Evolutionary conservation across 2,797 vertebrate species (phyloP).

Genomic region (Xenops minutus): DNA sequence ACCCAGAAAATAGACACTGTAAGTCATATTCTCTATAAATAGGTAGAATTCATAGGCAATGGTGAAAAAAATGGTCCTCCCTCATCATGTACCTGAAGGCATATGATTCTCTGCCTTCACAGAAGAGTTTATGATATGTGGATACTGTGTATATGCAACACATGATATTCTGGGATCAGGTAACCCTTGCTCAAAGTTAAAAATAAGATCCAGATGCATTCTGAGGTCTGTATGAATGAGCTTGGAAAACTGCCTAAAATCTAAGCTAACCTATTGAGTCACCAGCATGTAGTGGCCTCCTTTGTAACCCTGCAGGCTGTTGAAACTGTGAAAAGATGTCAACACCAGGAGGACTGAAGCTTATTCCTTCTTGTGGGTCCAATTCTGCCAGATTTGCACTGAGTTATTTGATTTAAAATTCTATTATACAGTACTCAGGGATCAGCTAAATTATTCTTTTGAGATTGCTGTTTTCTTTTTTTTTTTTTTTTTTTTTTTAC

Average conservation of each 20-base stretch:
- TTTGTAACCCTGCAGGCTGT: not conserved
- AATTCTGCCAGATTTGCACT: not conserved
- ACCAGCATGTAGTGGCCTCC: not conserved
- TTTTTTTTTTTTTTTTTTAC: not conserved
- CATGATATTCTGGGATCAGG: fast-evolving
- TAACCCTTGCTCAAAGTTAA: not conserved
- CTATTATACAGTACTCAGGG: not conserved
- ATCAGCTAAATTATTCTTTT: not conserved
- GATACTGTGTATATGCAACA: not conserved
- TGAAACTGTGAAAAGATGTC: not conserved
- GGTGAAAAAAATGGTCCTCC: not conserved
- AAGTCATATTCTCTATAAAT: not conserved
- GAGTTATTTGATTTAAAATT: not conserved
- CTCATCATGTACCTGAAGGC: fast-evolving
- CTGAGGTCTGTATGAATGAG: not conserved
- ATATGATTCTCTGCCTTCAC: not conserved
- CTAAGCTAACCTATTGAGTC: not conserved
- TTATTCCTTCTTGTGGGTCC: not conserved
- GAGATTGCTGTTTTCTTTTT: not conserved
- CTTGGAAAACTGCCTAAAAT: not conserved
- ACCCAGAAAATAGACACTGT: not conserved
- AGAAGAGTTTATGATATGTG: not conserved
- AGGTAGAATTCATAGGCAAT: not conserved
- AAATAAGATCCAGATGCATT: not conserved
- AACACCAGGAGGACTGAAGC: not conserved